phyloP scores from a whole-genome alignment of 2,113 vertebrate genomes.

The Eulemur rufifrons region DNA sequence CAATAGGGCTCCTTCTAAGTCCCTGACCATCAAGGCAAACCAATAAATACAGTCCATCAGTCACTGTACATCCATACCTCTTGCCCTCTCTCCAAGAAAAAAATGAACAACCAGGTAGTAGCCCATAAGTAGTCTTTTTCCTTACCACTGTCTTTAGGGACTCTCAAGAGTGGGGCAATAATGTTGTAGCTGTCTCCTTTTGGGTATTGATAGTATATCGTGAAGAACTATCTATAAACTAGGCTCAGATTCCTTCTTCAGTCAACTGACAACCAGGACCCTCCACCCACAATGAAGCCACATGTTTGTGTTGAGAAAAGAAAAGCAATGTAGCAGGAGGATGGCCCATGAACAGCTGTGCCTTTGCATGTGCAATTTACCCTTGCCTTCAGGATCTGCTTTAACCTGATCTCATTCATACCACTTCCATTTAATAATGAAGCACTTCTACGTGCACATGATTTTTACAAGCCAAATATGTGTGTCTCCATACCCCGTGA shows the following conservation, averaged over 20 bases:
- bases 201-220: not conserved
- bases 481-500: not conserved
- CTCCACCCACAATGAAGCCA: too few species aligned
- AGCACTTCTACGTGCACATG: not conserved
- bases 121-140: not conserved
- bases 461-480: not conserved
- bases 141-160: not conserved
- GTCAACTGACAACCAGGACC: not conserved
- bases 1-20: not conserved
- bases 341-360: rapidly evolving
- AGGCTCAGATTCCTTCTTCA: not conserved
- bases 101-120: not conserved
- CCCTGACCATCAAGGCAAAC: not conserved
- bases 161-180: not conserved
- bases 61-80: not conserved
- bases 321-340: not conserved
- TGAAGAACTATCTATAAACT: not conserved
- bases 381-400: not conserved
- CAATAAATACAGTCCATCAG: not conserved
- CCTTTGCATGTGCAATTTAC: not conserved
- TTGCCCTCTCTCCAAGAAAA: not conserved
- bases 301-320: not conserved
- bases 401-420: not conserved
- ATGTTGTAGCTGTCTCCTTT: not conserved
- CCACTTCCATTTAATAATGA: not conserved